Conservation (phyloP, 1,140 invertebrate genomes). For the Lordiphosa stackelbergi region DNA sequence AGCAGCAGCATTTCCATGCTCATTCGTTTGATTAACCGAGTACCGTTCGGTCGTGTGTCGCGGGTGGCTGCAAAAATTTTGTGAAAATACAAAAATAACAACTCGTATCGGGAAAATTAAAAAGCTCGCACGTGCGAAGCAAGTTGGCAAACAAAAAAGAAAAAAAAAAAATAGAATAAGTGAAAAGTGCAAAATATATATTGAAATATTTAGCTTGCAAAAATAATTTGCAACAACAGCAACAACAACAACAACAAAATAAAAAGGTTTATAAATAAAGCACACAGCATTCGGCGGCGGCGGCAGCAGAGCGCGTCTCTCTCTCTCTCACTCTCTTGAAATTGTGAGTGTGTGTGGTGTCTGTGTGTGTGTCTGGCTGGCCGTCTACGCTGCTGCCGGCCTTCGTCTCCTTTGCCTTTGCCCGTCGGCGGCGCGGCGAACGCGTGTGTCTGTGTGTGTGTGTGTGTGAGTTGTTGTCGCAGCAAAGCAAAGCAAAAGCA, state of each 20-base stretch:
- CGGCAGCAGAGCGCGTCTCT: slow-evolving; percentile 32
- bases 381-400: slow-evolving; percentile 25
- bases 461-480: slow-evolving; percentile 19
- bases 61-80: neutral
- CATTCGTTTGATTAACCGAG: no score
- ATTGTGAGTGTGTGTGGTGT: slow-evolving; percentile 14
- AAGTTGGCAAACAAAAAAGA: no score
- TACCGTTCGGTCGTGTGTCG: no score
- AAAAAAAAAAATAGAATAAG: no score
- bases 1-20: no score
- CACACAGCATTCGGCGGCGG: slow-evolving; percentile 38
- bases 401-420: slow-evolving; percentile 14
- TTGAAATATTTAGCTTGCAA: slow-evolving; percentile 21
- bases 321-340: slow-evolving; percentile 4
- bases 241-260: slow-evolving; percentile 14
- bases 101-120: slow-evolving; percentile 9
- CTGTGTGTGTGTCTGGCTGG: slow-evolving; percentile 16
- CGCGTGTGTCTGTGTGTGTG: slow-evolving; percentile 15
- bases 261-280: slow-evolving; percentile 68
- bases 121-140: slow-evolving; percentile 45
- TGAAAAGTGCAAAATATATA: neutral
- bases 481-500: neutral
- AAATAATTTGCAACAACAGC: slow-evolving; percentile 29
- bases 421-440: slow-evolving; percentile 1
- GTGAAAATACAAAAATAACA: slow-evolving; percentile 14